Conservation (phyloP, 2,888 invertebrate species). For the Dusona sp. region DNA sequence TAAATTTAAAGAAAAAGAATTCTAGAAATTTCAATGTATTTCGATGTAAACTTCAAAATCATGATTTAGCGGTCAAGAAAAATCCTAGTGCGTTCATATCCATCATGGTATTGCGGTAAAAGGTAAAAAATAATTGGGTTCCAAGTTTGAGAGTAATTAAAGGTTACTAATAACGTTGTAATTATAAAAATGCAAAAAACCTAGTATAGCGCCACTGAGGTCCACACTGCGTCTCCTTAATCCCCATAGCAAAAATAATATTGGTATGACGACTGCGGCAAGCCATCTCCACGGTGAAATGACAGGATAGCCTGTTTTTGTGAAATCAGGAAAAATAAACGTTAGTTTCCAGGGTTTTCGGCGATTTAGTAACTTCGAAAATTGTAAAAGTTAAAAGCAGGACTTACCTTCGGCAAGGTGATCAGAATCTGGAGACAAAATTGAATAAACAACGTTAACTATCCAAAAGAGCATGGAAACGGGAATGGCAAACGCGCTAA, state of each 20-base stretch:
- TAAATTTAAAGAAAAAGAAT: too few species aligned
- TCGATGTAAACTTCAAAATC: too few species aligned
- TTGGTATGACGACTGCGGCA: constrained; percentile 88
- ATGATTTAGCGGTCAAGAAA: background rate
- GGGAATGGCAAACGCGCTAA: constrained; percentile 90
- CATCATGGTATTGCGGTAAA: background rate
- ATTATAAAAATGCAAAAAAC: constrained; percentile 76
- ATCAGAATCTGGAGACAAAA: constrained; percentile 86
- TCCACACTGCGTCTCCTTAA: constrained; percentile 89
- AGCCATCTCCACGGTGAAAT: constrained; percentile 90
- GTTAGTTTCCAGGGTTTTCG: background rate
- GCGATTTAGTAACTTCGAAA: constrained; percentile 43
- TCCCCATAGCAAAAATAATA: constrained; percentile 89
- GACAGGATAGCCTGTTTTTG: constrained; percentile 85
- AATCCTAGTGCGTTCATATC: too few species aligned
- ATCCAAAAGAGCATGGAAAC: constrained; percentile 92
- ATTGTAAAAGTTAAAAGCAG: background rate
- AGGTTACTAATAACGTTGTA: background rate
- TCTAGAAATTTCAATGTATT: too few species aligned
- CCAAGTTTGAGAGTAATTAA: background rate
- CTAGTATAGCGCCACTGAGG: constrained; percentile 89
- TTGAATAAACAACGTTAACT: constrained; percentile 89
- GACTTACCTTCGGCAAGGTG: constrained; percentile 83
- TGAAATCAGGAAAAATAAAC: background rate
- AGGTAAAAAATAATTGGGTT: background rate